Percentiles rank a stretch among this genome's conserved stretches.
Evolutionary conservation across 1,140 invertebrate species (phyloP).

Genomic region (Euura lappo): DNA sequence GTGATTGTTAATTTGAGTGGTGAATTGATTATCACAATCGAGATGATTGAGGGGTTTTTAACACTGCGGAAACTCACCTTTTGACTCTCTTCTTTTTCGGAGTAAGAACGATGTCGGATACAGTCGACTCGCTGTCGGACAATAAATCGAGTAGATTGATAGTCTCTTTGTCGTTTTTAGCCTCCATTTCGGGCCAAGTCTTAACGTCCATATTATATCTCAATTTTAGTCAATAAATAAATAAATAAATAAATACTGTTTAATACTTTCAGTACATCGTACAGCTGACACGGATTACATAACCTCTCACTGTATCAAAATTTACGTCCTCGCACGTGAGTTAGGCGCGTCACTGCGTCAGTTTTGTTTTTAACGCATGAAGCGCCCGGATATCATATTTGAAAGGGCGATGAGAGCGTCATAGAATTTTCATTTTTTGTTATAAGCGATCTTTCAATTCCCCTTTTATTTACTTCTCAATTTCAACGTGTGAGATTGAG

Average conservation of each 20-base stretch:
- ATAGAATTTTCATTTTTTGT: too few relatives aligned
- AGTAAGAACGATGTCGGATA: slow-evolving; percentile 66
- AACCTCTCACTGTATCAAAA: too few relatives aligned
- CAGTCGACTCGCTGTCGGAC: slow-evolving; percentile 67
- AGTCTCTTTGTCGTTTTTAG: slow-evolving; percentile 67
- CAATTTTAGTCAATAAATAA: background rate
- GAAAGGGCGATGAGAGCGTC: too few relatives aligned
- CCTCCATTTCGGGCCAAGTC: slow-evolving; percentile 39
- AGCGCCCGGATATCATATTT: too few relatives aligned
- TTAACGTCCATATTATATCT: background rate
- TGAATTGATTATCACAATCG: background rate
- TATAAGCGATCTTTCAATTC: too few relatives aligned
- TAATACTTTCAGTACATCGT: slow-evolving; percentile 1
- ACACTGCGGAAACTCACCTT: slow-evolving; percentile 49
- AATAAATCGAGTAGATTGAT: slow-evolving; percentile 68
- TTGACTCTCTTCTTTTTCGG: slow-evolving; percentile 64
- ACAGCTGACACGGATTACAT: too few relatives aligned
- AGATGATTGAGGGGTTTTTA: background rate
- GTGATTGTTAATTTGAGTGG: background rate
- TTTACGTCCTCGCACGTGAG: too few relatives aligned
- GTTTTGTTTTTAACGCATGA: too few relatives aligned
- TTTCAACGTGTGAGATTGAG: too few relatives aligned
- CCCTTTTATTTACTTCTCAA: too few relatives aligned
- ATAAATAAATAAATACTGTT: background rate
- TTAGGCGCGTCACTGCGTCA: too few relatives aligned